These are phyloP conservation scores for Myiozetetes cayanensis DNA, from an alignment of 2,113 vertebrate species.

Conservation along the genomic window DNA sequence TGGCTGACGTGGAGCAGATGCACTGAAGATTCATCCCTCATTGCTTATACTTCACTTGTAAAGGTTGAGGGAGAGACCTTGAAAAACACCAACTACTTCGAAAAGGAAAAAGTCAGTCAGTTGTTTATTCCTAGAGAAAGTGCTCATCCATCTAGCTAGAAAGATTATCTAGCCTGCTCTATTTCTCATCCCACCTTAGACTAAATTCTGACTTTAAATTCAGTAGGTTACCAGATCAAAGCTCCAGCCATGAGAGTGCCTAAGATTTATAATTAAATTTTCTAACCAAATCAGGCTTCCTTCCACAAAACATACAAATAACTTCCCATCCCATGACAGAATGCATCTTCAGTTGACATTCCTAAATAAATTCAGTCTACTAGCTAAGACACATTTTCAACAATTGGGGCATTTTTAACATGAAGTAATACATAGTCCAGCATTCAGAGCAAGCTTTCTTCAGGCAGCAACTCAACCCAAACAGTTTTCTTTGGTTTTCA, in stretches of 20 bases:
- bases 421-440: background rate
- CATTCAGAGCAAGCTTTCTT: background rate
- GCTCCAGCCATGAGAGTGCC: background rate
- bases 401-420: background rate
- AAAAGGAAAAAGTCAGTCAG: background rate
- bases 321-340: background rate
- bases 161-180: background rate
- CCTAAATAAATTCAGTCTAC: background rate
- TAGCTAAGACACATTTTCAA: background rate
- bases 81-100: background rate
- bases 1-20: fast-evolving
- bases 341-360: background rate
- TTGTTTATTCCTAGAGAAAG: background rate
- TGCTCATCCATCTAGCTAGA: background rate
- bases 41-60: background rate
- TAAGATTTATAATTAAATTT: background rate
- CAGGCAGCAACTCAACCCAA: background rate
- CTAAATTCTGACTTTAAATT: background rate
- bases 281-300: background rate
- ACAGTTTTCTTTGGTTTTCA: background rate
- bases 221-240: background rate
- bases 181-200: background rate
- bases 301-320: background rate
- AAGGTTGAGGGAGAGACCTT: background rate
- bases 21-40: background rate